Evolutionary conservation across 2,113 vertebrate species (phyloP).

Genomic region (Labrus mixtus): DNA sequence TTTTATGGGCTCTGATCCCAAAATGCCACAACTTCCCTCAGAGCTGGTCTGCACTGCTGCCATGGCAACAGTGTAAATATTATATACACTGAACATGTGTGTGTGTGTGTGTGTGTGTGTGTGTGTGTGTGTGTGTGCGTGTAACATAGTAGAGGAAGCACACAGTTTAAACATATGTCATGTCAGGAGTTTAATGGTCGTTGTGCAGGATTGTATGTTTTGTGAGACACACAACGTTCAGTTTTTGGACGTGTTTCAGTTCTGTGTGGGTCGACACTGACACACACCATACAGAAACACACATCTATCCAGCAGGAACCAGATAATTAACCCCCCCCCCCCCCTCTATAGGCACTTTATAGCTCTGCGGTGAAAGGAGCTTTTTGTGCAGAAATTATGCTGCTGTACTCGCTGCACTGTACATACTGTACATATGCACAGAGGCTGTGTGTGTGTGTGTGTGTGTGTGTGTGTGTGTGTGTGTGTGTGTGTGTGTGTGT

Average conservation of each 20-base stretch:
- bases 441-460: background rate
- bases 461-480: too few relatives aligned
- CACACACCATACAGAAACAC: background rate
- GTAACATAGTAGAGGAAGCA: background rate
- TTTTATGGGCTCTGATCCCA: constrained; percentile 61
- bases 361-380: constrained; percentile 46
- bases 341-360: constrained; percentile 38
- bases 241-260: too few relatives aligned
- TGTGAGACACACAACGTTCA: too few relatives aligned
- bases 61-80: constrained; percentile 80
- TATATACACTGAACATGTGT: constrained; percentile 59
- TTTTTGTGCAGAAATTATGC: constrained; percentile 36
- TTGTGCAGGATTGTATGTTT: background rate
- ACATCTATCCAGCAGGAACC: constrained; percentile 51
- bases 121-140: constrained; percentile 8
- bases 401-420: background rate
- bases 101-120: constrained; percentile 13
- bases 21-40: constrained; percentile 54
- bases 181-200: constrained; percentile 17
- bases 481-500: too few relatives aligned
- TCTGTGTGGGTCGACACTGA: constrained; percentile 10
- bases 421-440: background rate
- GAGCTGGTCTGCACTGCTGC: constrained; percentile 54
- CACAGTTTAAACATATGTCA: constrained; percentile 33
- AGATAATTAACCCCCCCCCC: constrained; percentile 53